Conservation (phyloP, 2,113 vertebrate genomes). For the Canis aureus region DNA sequence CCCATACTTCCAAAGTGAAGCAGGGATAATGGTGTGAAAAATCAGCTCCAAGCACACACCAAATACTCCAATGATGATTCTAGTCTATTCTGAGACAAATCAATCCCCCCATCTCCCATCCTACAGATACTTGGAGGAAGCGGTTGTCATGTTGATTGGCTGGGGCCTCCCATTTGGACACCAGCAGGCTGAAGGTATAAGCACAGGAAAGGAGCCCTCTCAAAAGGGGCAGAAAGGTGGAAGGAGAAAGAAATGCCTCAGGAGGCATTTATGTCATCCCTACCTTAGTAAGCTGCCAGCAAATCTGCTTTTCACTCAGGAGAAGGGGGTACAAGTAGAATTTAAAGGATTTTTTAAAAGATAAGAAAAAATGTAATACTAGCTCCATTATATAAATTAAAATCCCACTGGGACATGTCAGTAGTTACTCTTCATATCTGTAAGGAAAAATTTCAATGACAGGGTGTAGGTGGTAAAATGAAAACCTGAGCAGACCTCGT, state of each 20-base stretch:
- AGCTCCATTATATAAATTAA: constrained; percentile 68
- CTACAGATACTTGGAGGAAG: not conserved
- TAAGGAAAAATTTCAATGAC: constrained; percentile 60
- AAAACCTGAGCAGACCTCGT: constrained; percentile 37
- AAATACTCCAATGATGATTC: not conserved
- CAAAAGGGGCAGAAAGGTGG: not conserved
- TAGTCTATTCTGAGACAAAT: not conserved
- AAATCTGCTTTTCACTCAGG: not conserved
- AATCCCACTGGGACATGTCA: constrained; percentile 60
- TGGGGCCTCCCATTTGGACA: not conserved
- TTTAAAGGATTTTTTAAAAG: constrained; percentile 5
- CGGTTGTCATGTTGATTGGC: not conserved
- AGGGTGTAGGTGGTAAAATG: constrained; percentile 60
- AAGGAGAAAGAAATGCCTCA: not conserved
- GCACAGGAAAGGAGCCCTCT: not conserved
- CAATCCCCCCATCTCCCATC: not conserved
- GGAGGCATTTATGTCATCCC: not conserved
- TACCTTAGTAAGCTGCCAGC: not conserved
- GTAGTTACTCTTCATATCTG: constrained; percentile 52
- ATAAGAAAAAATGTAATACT: constrained; percentile 15
- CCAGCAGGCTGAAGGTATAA: not conserved
- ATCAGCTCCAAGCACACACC: not conserved
- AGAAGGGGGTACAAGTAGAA: not conserved
- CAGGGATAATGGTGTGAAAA: not conserved
- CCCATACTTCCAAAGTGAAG: not conserved